phyloP scores from a whole-genome alignment of 2,113 vertebrate species.

The Atlantisia rogersi region DNA sequence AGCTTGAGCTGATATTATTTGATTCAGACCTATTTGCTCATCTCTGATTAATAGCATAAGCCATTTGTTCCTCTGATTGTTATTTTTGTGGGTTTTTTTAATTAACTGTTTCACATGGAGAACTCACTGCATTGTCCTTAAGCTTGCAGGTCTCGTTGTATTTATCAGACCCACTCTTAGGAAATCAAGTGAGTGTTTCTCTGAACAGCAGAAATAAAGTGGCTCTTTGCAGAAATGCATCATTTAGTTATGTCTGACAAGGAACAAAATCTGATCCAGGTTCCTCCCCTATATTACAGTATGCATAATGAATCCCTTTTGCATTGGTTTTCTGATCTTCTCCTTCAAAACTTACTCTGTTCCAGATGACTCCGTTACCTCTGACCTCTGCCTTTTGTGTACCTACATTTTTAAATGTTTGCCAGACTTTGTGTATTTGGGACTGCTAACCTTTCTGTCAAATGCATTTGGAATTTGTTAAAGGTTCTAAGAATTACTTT shows the following conservation, averaged over 20 bases:
- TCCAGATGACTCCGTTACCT: fast-evolving
- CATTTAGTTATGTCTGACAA: background rate
- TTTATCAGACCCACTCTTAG: background rate
- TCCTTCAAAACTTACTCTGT: background rate
- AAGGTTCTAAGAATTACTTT: background rate
- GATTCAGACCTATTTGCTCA: background rate
- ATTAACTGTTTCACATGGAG: background rate
- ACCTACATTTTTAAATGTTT: background rate
- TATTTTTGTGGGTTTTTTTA: background rate
- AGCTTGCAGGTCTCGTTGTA: background rate
- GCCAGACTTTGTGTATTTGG: background rate
- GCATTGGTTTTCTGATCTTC: background rate
- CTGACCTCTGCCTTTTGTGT: background rate
- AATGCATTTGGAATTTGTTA: background rate
- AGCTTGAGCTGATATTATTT: background rate
- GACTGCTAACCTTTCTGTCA: background rate
- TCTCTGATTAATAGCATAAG: background rate
- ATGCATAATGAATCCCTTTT: background rate
- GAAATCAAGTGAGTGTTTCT: background rate
- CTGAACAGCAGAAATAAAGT: background rate
- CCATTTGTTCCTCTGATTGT: background rate
- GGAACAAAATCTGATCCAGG: background rate
- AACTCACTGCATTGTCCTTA: background rate
- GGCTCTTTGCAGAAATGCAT: background rate
- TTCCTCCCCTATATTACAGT: background rate